Base-by-base conservation (phyloP, 2,797 vertebrate species). In the Ctenopoma multispine region DNA sequence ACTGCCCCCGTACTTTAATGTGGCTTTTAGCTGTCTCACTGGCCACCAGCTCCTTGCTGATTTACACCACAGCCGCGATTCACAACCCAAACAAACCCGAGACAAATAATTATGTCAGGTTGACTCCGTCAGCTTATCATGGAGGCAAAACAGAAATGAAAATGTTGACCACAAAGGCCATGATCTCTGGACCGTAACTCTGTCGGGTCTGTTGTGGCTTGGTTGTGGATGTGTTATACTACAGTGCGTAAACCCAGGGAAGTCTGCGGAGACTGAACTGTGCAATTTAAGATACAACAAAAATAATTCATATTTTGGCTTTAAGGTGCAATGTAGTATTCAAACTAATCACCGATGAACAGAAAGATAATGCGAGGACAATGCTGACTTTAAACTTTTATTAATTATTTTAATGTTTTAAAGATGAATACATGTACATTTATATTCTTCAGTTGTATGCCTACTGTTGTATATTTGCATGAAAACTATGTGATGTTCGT, bases 61-160 rank as follows among this genome's bases (percentile, higher is more conserved):
- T 94, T 92, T 88, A 86, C 87, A 81, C 84, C 83, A 75, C 81
- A 80, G 83, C 86, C 56, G 75, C 65, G 58, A 89, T 77, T 83
- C 74, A 74, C 81, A 81, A 87, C 65, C 81, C 65, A 89, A 89
- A 90, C 84, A 90, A 79, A 78, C 83, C 74, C 82, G 77, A 90
- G 87, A 89, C 83, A 77, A 80, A 75, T 77, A 81, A 89, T 82
- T 83, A 80, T 87, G 84, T 87, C 88, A 85, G 84, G 77, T 81
- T 27, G 83, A 77, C 77, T 87, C 84, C 71, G 83, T 87, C 82
- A 54, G 83, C 78, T 82, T 79, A 83, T 88, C 76, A 10, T 48
- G 43, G 83, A 82, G 50, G 76, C 46, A 72, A 88, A 89, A 72
- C 79, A 89, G 81, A 82, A 29, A 53, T 72, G 72, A 75, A 78